Evolutionary conservation across 1,140 invertebrate species (phyloP), one percentile per base, ranked within the genome.

Genomic region (Zeugodacus cucurbitae): DNA sequence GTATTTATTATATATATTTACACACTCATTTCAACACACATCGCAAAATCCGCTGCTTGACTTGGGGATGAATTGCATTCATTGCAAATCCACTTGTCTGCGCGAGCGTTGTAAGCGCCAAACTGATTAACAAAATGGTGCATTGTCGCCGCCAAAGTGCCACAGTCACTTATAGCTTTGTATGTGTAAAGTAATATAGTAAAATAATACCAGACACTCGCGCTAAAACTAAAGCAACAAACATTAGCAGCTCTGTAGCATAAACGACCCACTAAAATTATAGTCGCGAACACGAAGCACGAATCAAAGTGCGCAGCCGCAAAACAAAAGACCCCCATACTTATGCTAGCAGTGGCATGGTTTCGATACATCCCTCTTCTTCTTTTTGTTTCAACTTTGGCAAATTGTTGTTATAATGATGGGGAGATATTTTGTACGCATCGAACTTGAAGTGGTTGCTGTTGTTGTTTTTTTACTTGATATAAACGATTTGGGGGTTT

Each of bases 371-470:
- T 48, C 67, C 67, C 67, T 64, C 4, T 62, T 20, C 7, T 20
- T 34, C 26, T 34, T 17, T 82, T 48, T 82, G 41, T 82, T 82
- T 48, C 11, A 48, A 32, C 74, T 54, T 48, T 44, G 41, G n/a
- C 74, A 82, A 82, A 48, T 82, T 82, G 74, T 82, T 82, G 74
- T 41, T 82, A 82, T 82, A 54, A 54, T 82, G 41, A 41, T 26
- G 17, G 48, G n/a, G 20, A 48, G 44, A 82, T 37, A 70, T 20
- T 34, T 26, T 22, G 17, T 37, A 20, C 32, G 67, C 34, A 70
- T 70, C 32, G n/a, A 78, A 26, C 48, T 67, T 70, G 10, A 11
- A 29, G 58, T 62, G 34, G 17, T 32, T 67, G 37, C 7, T 48
- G n/a, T 20, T 78, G 74, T 44, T 78, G n/a, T 14, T 82, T 44